These are phyloP conservation scores for Drosophila hamatofila DNA, from an alignment of 2,888 invertebrate genomes.

Conservation along the genomic window DNA sequence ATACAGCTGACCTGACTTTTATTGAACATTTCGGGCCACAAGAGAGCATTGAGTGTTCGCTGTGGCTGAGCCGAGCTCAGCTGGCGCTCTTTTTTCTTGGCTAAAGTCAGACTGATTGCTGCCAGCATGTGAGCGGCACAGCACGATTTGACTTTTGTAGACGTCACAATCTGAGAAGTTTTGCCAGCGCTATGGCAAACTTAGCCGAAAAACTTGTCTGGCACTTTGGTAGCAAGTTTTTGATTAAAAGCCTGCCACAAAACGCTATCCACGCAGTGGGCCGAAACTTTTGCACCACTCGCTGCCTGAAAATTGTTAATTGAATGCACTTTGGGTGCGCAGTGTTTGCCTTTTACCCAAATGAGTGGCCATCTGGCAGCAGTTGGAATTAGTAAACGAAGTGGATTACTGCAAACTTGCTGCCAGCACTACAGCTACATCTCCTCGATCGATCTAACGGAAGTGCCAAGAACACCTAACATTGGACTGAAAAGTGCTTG, in stretches of 20 bases:
- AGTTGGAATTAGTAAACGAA: constrained; percentile 19
- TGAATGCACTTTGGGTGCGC: constrained; percentile 66
- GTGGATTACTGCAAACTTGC: not conserved
- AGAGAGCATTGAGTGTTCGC: constrained; percentile 36
- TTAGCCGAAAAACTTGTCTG: constrained; percentile 68
- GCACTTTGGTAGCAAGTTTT: constrained; percentile 74
- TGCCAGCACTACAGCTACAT: not conserved
- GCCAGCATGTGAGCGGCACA: constrained; percentile 34
- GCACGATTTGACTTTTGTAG: constrained; percentile 79
- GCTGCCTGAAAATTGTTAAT: constrained; percentile 71
- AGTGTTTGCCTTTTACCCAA: constrained; percentile 39
- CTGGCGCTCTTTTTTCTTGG: constrained; percentile 5
- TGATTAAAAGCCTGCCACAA: constrained; percentile 74
- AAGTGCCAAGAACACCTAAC: not conserved
- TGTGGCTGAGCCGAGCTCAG: not conserved
- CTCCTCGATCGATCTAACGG: not conserved
- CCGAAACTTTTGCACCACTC: constrained; percentile 43
- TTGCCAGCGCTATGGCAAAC: constrained; percentile 59
- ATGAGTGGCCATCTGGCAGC: constrained; percentile 29
- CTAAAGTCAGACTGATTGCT: constrained; percentile 64
- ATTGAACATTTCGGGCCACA: not conserved
- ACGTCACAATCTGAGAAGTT: constrained; percentile 78
- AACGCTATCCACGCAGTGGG: constrained; percentile 60
- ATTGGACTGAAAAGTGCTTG: not conserved
- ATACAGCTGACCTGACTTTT: no score